Base-by-base conservation (phyloP, 2,888 invertebrate genomes). In the Bedellia somnulentella region DNA sequence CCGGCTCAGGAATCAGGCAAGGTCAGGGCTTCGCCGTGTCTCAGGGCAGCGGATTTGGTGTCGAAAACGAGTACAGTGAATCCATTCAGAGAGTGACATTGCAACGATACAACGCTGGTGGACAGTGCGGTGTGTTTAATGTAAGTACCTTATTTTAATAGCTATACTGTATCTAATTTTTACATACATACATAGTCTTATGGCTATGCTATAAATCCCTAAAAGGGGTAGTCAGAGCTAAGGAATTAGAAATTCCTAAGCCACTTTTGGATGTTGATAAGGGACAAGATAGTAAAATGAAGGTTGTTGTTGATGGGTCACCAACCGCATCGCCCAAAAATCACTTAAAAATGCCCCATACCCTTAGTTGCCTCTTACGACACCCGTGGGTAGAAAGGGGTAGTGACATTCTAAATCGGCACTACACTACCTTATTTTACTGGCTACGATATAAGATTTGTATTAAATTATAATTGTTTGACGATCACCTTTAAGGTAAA, bases 61-160 rank as follows among this genome's bases (percentile, higher is more conserved):
- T 52, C 1, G 61, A 63, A 33, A 58, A 60, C 25, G 58, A 62
- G 2, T 57, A 48, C 37, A 52, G 53, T 5, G 62, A 54, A 27
- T 57, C 59, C 0, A 44, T 48, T 0, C 49, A 53, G 24, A 47
- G 71, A 15, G 60, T 70, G 8, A 59, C 57, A 49, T 35, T 70
- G 27, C 42, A 46, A 30, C 49, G 42, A 28, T 67, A 61, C 41
- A 51, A 44, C 25, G 67, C 52, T 0, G 45, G 42, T 1, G 67
- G 66, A 8, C 54, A 67, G 13, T 73, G 73, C 35, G 73, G 73
- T 16, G 12, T 59, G 1, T 36, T 56, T n/a, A 64, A 70, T 35
- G 73, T 73, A 38, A 71, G 70, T 68, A 32, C n/a, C 9, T 10
- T 24, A n/a, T n/a, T n/a, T n/a, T n/a, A n/a, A n/a, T n/a, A n/a